Evolutionary conservation across 2,113 vertebrate genomes (phyloP).

Genomic region (Mesembrinibis cayennensis): DNA sequence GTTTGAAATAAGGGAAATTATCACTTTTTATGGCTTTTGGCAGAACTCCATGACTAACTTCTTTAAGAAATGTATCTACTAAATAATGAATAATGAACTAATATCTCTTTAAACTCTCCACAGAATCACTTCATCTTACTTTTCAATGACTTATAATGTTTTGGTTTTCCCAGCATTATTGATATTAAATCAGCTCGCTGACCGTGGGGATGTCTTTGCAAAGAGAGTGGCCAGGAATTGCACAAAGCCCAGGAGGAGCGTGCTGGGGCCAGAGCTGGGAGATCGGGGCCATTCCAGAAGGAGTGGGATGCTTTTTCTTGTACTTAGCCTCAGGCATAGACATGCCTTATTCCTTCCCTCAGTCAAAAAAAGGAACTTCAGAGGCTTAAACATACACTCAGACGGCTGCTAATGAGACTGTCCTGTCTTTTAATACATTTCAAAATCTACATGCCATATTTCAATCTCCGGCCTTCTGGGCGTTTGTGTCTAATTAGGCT

Average conservation of each 20-base stretch:
- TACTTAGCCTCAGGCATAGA: not conserved
- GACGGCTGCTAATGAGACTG: conserved; percentile 15
- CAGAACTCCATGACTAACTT: not conserved
- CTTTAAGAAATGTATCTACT: not conserved
- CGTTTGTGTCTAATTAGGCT: conserved; percentile 28
- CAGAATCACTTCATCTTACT: not conserved
- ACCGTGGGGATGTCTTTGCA: not conserved
- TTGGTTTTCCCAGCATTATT: not conserved
- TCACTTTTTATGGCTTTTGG: not conserved
- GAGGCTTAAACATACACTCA: not conserved
- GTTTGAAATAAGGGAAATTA: not conserved
- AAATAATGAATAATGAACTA: not conserved
- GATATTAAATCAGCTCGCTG: not conserved
- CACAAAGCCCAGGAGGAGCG: not conserved
- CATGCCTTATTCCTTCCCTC: not conserved
- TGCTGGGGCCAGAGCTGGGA: not conserved
- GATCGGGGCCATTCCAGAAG: fast-evolving
- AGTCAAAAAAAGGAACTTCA: not conserved
- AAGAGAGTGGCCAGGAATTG: not conserved
- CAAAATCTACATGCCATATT: conserved; percentile 3
- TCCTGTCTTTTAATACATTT: conserved; percentile 3
- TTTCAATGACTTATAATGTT: not conserved
- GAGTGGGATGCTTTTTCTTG: not conserved
- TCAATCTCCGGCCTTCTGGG: not conserved
- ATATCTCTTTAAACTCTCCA: not conserved